phyloP scores from a whole-genome alignment of 2,113 vertebrate species.

The Sinocyclocheilus anshuiensis region DNA sequence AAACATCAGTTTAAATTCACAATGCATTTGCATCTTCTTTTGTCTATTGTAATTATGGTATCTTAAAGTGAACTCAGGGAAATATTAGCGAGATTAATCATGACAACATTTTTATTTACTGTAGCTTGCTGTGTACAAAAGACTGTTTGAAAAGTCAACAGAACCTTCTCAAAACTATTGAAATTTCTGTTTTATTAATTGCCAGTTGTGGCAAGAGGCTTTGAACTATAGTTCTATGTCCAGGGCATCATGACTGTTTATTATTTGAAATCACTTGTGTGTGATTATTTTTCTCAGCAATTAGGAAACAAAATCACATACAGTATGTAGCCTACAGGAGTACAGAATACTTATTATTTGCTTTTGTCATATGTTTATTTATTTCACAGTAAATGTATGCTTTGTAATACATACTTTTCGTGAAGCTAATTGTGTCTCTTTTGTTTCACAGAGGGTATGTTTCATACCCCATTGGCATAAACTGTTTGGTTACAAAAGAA shows the following conservation, averaged over 20 bases:
- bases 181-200: neutral
- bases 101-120: no score
- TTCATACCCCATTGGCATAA: neutral
- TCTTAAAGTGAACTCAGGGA: constrained; percentile 18
- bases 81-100: neutral
- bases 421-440: no score
- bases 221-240: neutral
- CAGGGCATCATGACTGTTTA: no score
- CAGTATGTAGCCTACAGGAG: neutral
- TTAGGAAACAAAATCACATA: neutral
- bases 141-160: constrained; percentile 2
- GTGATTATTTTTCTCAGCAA: neutral
- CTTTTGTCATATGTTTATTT: neutral
- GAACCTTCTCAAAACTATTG: no score
- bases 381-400: neutral
- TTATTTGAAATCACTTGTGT: neutral
- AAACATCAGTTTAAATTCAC: constrained; percentile 48
- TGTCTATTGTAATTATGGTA: constrained; percentile 45
- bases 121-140: neutral
- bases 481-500: neutral
- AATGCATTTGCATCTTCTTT: constrained; percentile 44
- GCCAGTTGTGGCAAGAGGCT: neutral
- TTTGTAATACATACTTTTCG: neutral
- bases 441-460: neutral
- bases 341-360: neutral